Base-by-base conservation (phyloP, 2,888 invertebrate genomes). In the Chrysodeixis includens region DNA sequence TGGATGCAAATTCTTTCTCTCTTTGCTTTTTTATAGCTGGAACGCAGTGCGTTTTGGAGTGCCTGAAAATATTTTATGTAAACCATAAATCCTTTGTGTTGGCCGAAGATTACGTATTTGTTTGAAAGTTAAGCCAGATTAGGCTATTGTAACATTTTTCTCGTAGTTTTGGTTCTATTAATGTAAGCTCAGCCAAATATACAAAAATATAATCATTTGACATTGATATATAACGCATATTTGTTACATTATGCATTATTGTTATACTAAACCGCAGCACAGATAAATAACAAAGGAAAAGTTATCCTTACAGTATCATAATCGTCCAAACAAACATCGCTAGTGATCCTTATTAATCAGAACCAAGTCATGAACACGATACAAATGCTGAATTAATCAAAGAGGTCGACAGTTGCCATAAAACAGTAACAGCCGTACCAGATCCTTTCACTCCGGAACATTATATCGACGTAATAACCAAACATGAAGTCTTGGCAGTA, bases 21-120 rank as follows among this genome's bases (percentile, higher is more conserved):
- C 57, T 66, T 66, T 60, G 60, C n/a, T n/a, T 60, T 71, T 66
- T 44, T 18, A 56, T 40, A 40, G 40, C 40, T n/a, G 40, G 66
- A 3, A 56, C 32, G n/a, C 32, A 30, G 5, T 18, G 14, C 32
- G 53, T 54, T 60, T 32, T 60, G 14, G 26, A 46, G 56, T 59
- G 18, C 14, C 52, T n/a, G 40, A 40, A 40, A 40, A 40, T 40
- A 40, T 40, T 40, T n/a, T n/a, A 40, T n/a, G n/a, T 40, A 40
- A 14, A n/a, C n/a, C 40, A 40, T 40, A n/a, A 14, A 40, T n/a
- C 35, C 9, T 30, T 35, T 35, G 35, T 4, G 14, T 12, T 9
- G 12, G 14, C 14, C 35, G 35, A 14, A 14, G 35, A 35, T 35
- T 35, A 35, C 32, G 30, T 30, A 12, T 35, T 35, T 12, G 12